Conservation (phyloP, 2,113 vertebrate genomes). For the Nannospalax galili region DNA sequence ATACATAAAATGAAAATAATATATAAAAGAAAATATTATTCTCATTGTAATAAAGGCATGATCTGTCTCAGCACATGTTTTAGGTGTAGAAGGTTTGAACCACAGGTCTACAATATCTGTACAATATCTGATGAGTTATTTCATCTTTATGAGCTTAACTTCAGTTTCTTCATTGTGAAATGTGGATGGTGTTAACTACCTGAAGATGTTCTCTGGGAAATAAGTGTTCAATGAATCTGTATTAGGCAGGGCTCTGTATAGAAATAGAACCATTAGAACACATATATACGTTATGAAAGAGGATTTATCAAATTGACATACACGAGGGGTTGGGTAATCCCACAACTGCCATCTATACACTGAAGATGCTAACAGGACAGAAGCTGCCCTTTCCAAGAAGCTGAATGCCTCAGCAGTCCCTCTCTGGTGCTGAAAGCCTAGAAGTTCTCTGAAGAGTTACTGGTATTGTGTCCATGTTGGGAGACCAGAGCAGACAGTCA, state of each 20-base stretch:
- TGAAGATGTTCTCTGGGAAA: background rate
- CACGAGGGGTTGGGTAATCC: background rate
- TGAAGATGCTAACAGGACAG: background rate
- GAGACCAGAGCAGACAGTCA: background rate
- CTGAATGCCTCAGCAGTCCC: background rate
- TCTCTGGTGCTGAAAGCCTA: no score
- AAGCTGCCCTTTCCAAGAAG: no score
- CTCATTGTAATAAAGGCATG: background rate
- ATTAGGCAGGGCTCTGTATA: background rate
- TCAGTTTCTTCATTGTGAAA: background rate
- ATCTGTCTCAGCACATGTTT: background rate
- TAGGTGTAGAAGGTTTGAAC: conserved; percentile 2
- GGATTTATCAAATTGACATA: background rate
- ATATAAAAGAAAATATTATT: no score
- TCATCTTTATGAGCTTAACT: background rate
- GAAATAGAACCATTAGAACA: background rate
- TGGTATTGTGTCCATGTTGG: background rate
- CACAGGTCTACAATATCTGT: background rate
- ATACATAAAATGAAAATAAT: no score
- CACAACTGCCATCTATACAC: background rate
- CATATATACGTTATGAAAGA: background rate
- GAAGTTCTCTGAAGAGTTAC: background rate
- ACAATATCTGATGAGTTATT: background rate
- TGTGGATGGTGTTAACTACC: background rate
- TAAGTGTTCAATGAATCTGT: no score